Evolutionary conservation across 2,888 invertebrate genomes (phyloP).

Genomic region (Keiferia lycopersicella): DNA sequence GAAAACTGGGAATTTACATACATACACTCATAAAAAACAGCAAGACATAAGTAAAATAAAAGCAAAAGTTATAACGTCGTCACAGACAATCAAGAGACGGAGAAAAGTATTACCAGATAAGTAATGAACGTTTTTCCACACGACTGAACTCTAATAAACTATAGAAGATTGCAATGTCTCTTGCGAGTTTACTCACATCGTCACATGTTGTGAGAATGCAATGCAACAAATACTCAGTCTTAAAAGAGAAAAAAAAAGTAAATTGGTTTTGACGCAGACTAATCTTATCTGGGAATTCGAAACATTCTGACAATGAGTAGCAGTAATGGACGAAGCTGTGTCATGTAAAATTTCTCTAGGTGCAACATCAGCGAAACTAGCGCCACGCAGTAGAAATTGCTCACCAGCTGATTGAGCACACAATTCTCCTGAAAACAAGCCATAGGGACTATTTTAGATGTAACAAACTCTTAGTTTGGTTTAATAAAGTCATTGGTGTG

Average conservation of each 20-base stretch:
- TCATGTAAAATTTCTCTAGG: slow-evolving; percentile 10
- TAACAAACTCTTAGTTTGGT: too few species aligned
- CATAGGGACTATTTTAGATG: too few species aligned
- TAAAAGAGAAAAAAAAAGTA: neutral
- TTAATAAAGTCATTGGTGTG: too few species aligned
- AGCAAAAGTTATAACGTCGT: neutral
- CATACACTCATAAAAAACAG: too few species aligned
- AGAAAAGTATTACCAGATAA: neutral
- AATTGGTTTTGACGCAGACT: neutral
- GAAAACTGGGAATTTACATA: too few species aligned
- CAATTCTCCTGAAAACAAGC: too few species aligned
- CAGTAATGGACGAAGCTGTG: neutral
- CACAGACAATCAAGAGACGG: neutral
- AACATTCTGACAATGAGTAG: neutral
- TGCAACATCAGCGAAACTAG: too few species aligned
- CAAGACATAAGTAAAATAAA: neutral
- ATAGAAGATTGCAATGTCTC: neutral
- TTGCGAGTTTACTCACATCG: neutral
- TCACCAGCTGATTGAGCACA: too few species aligned
- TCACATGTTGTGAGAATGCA: neutral
- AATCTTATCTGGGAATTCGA: slow-evolving; percentile 5
- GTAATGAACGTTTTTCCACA: neutral
- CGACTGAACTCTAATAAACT: neutral
- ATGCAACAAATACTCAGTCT: neutral
- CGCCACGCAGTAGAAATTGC: too few species aligned